phyloP scores from a whole-genome alignment of 1,140 invertebrate species.

The Catajapyx aquilonaris region DNA sequence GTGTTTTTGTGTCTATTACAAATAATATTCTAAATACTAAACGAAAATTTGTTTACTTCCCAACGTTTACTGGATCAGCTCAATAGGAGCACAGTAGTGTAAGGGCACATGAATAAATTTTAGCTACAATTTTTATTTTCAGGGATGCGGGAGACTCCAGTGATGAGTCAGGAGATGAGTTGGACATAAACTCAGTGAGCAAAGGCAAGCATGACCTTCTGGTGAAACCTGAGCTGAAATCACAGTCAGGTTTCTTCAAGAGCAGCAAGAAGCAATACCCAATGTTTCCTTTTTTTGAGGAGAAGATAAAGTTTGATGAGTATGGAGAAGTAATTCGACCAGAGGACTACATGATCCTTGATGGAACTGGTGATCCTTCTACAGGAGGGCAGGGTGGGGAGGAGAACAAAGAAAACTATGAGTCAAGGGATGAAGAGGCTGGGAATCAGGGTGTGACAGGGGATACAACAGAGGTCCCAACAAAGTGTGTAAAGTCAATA shows the following conservation, averaged over 20 bases:
- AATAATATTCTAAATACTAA: too few species aligned
- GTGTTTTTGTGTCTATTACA: too few species aligned
- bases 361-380: too few species aligned
- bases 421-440: too few species aligned
- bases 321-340: conserved; percentile 75
- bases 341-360: conserved; percentile 8
- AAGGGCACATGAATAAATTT: too few species aligned
- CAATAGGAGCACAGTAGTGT: too few species aligned
- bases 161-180: conserved; percentile 70
- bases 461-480: conserved; percentile 52
- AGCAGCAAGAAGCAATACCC: conserved; percentile 82
- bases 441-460: too few species aligned
- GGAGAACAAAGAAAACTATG: too few species aligned
- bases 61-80: too few species aligned
- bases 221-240: conserved; percentile 51
- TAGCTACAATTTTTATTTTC: conserved; percentile 6
- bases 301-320: conserved; percentile 80
- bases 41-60: too few species aligned
- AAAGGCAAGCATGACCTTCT: conserved; percentile 73
- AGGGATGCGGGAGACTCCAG: conserved; percentile 41
- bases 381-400: too few species aligned
- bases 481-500: conserved; percentile 65
- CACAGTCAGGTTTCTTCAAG: conserved; percentile 49
- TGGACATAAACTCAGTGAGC: conserved; percentile 54
- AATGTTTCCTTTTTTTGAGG: conserved; percentile 90